Evolutionary conservation across 2,888 invertebrate species (phyloP), one percentile per base, ranked within the genome.

Genomic region (Stenolophus ochropezus): DNA sequence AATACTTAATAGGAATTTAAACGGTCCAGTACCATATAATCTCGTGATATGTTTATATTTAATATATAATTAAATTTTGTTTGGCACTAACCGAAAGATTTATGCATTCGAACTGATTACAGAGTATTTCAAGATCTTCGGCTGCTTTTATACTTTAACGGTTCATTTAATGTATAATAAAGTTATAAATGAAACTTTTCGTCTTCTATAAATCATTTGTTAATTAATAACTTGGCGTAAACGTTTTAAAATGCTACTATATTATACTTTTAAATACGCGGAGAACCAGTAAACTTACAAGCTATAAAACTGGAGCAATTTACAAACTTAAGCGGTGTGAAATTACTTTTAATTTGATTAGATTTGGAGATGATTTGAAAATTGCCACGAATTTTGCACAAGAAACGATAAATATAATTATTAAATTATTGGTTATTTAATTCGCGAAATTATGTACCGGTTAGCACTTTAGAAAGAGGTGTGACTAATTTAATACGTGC

Each of bases 141-240:
- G 42, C 18, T 33, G 27, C 16, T 33, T 69, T 69, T 69, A 69
- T 69, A 69, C 16, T 33, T 61, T 69, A 69, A 69, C 65, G 65
- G 65, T 69, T 69, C n/a, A 69, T 69, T 69, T 69, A 33, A 69
- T 69, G 65, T 69, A 33, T 69, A 69, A 69, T 69, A 69, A 69
- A 69, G 65, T 69, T 33, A 27, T 69, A 33, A 27, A 14, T 69
- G 65, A 33, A 69, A 33, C 23, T 16, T 33, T 16, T 18, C 33
- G 33, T 33, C 18, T 69, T 11, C 8, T 33, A 69, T 69, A 69
- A 69, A 69, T 69, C 65, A 33, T 69, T 18, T 20, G 14, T 69
- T 16, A 69, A 69, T 69, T 69, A 69, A 69, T 69, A 69, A 69
- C 33, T 27, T 33, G 33, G 33, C 33, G 33, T 69, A 18, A 69